Evolutionary conservation across 1,140 invertebrate species (phyloP).

Genomic region (Leptinotarsa defecta): DNA sequence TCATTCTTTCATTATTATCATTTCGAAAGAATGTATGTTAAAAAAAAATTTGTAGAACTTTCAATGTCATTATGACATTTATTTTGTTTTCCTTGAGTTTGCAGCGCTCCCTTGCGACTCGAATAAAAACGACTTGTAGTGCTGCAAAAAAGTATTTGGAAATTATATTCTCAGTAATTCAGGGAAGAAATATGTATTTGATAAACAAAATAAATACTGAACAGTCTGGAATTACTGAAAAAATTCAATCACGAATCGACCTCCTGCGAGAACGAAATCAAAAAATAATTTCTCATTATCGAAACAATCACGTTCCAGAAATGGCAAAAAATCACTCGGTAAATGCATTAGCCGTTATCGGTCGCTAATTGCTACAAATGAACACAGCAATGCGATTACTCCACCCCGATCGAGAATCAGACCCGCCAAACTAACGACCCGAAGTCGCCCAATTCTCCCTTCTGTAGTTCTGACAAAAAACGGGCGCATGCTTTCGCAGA

Average conservation of each 20-base stretch:
- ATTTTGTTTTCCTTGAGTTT: too few species aligned
- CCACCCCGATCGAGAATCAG: conserved; percentile 24
- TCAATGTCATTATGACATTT: too few species aligned
- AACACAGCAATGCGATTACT: conserved; percentile 42
- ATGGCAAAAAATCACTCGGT: conserved; percentile 32
- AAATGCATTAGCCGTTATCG: conserved; percentile 43
- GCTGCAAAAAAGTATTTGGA: too few species aligned
- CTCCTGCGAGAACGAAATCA: conserved; percentile 2
- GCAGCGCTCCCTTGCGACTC: too few species aligned
- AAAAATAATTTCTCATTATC: conserved; percentile 25
- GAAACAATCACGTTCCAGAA: conserved; percentile 35
- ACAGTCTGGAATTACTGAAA: background rate
- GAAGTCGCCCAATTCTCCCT: conserved; percentile 16
- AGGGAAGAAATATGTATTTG: too few species aligned
- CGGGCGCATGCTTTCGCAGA: conserved; percentile 3
- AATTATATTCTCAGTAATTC: too few species aligned
- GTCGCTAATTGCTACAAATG: conserved; percentile 45
- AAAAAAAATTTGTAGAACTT: too few species aligned
- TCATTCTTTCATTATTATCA: too few species aligned
- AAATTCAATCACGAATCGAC: background rate
- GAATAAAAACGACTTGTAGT: too few species aligned
- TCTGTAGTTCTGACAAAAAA: background rate
- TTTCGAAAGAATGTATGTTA: too few species aligned
- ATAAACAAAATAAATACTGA: too few species aligned
- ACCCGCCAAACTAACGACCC: conserved; percentile 35